These are phyloP conservation scores for Microplitis manilae DNA, from an alignment of 2,888 invertebrate species.

Conservation along the genomic window DNA sequence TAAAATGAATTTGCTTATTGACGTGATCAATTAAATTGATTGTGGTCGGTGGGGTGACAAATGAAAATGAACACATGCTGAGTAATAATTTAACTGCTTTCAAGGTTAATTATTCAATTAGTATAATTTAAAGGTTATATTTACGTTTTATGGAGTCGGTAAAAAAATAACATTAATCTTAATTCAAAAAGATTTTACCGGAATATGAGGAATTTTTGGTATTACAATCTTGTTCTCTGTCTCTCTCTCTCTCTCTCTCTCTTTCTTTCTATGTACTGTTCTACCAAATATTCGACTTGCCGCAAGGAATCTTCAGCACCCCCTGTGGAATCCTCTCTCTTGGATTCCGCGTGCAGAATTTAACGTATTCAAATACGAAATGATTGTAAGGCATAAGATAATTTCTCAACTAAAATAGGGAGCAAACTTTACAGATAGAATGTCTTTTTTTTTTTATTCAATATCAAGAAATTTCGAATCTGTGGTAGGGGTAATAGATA, in stretches of 20 bases:
- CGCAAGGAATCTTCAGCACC: slow-evolving; percentile 42
- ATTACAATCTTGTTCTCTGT: slow-evolving; percentile 22
- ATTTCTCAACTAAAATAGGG: slow-evolving; percentile 31
- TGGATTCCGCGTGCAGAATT: slow-evolving; percentile 46
- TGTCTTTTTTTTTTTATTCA: not conserved
- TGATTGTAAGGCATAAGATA: slow-evolving; percentile 48
- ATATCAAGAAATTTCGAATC: not conserved
- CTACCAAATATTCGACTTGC: slow-evolving; percentile 27
- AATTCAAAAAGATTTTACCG: slow-evolving; percentile 10
- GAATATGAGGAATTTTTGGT: slow-evolving; percentile 2
- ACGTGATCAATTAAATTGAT: slow-evolving; percentile 14
- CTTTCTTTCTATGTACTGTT: slow-evolving; percentile 9
- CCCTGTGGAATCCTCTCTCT: slow-evolving; percentile 42
- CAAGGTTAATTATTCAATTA: not conserved
- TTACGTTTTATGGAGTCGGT: too few species aligned
- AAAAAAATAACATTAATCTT: slow-evolving; percentile 23
- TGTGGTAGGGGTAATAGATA: not conserved
- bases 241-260: not conserved
- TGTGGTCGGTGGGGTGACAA: slow-evolving; percentile 12
- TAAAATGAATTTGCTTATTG: not conserved
- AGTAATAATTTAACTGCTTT: not conserved
- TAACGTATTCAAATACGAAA: slow-evolving; percentile 53
- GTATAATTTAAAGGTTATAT: not conserved
- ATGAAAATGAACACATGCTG: slow-evolving; percentile 4
- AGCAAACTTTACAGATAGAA: not conserved